phyloP scores from a whole-genome alignment of 2,888 invertebrate genomes.

The Luperina nickerlii region DNA sequence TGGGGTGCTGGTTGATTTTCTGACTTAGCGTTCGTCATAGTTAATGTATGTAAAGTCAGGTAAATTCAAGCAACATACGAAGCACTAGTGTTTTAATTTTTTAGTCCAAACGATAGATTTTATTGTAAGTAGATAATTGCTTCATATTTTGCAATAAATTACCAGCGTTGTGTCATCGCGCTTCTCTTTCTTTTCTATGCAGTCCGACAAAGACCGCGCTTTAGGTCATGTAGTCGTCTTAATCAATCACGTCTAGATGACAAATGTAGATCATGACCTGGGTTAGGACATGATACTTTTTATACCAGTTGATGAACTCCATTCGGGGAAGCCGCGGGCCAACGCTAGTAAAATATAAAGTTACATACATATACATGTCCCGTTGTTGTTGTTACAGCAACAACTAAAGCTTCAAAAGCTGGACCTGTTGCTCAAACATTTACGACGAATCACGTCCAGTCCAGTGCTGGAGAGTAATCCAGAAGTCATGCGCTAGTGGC shows the following conservation, averaged over 20 bases:
- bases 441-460: slow-evolving; percentile 27
- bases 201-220: too few species aligned
- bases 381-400: slow-evolving; percentile 17
- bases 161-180: too few species aligned
- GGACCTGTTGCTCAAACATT: slow-evolving; percentile 59
- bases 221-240: too few species aligned
- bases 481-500: slow-evolving; percentile 48
- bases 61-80: background rate
- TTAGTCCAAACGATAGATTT: too few species aligned
- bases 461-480: slow-evolving; percentile 42
- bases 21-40: background rate
- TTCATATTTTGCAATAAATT: too few species aligned
- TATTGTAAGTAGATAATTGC: too few species aligned
- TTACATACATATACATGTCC: background rate
- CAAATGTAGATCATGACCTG: background rate
- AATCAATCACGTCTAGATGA: background rate
- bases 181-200: too few species aligned
- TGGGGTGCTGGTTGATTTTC: background rate
- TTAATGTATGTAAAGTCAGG: background rate
- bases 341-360: background rate
- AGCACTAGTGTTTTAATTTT: too few species aligned
- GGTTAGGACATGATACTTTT: background rate
- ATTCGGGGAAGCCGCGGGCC: background rate
- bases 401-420: slow-evolving; percentile 32
- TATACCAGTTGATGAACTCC: background rate